phyloP scores from a whole-genome alignment of 1,140 invertebrate species.

The Caenorhabditis inopinata region DNA sequence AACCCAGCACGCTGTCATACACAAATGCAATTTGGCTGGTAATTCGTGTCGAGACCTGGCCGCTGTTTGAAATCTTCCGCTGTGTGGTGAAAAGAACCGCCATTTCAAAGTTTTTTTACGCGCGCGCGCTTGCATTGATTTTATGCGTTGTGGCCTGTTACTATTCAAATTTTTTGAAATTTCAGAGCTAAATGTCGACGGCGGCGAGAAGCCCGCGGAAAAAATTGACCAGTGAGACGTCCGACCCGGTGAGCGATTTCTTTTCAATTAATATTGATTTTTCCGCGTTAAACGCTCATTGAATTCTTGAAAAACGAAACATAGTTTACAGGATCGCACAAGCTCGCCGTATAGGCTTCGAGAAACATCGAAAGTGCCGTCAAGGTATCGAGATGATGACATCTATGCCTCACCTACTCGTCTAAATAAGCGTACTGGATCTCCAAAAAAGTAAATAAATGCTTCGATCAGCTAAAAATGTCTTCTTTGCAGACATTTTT shows the following conservation, averaged over 20 bases:
- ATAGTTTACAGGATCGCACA: background rate
- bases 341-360: conserved; percentile 33
- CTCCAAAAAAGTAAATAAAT: conserved; percentile 72
- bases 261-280: background rate
- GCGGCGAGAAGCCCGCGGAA: background rate
- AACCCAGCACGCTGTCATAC: background rate
- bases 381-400: conserved; percentile 38
- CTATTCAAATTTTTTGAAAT: background rate
- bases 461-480: too few relatives aligned
- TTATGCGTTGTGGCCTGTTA: background rate
- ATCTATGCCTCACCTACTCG: background rate
- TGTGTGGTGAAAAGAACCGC: background rate
- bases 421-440: background rate
- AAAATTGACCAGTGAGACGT: background rate
- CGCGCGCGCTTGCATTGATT: background rate
- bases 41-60: background rate
- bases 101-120: conserved; percentile 21
- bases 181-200: background rate
- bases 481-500: too few relatives aligned
- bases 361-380: conserved; percentile 24
- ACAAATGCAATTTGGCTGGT: background rate
- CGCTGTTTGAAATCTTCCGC: background rate
- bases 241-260: background rate
- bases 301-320: too few relatives aligned
- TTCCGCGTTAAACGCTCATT: too few relatives aligned